Conservation (phyloP, 2,113 vertebrate species). For the Sphyrna mokarran region DNA sequence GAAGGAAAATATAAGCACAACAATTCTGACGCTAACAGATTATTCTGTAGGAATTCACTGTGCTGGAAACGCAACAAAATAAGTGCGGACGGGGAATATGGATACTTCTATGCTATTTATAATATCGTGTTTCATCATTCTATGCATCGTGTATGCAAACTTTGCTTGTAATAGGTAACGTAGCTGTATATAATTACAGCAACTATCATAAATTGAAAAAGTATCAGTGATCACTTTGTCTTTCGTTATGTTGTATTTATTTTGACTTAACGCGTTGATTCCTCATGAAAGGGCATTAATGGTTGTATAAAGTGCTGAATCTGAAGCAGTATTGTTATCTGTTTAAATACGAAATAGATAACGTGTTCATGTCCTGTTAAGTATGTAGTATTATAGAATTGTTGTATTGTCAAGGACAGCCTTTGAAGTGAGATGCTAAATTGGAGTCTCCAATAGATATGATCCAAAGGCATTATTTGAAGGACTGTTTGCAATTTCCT, state of each 20-base stretch:
- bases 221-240: background rate
- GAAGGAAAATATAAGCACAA: too few species aligned
- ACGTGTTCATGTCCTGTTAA: background rate
- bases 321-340: background rate
- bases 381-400: too few species aligned
- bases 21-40: too few species aligned
- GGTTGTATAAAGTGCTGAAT: background rate
- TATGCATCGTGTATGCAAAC: background rate
- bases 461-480: too few species aligned
- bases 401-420: background rate
- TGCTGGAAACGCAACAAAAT: too few species aligned
- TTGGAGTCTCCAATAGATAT: too few species aligned
- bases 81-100: too few species aligned
- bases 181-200: background rate
- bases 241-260: background rate
- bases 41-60: too few species aligned
- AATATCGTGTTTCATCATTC: background rate
- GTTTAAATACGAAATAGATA: background rate
- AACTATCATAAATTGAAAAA: background rate
- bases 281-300: background rate
- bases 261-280: background rate
- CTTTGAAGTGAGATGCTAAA: background rate
- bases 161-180: background rate
- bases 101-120: too few species aligned
- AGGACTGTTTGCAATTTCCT: too few species aligned